phyloP scores from a whole-genome alignment of 2,113 vertebrate genomes.

The Gavia stellata region DNA sequence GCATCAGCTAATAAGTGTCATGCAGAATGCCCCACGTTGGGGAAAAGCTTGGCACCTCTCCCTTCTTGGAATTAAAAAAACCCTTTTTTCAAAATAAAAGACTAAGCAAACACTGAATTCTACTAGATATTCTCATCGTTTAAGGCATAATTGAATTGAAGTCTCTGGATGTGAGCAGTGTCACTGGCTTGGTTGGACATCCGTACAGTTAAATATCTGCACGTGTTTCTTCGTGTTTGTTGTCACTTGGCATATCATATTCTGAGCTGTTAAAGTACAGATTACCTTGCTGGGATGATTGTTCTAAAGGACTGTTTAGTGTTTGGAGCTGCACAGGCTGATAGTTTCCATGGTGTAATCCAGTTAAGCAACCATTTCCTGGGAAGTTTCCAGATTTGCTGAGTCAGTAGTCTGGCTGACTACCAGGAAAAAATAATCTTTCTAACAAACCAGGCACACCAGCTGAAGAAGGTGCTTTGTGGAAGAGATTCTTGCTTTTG shows the following conservation, averaged over 20 bases:
- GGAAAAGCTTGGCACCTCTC: neutral
- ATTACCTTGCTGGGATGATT: constrained; percentile 47
- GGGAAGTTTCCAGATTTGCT: constrained; percentile 69
- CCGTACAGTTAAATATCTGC: neutral
- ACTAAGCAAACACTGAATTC: neutral
- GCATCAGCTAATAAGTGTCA: neutral
- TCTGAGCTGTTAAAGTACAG: constrained; percentile 2
- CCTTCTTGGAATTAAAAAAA: neutral
- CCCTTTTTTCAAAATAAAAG: neutral
- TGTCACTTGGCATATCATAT: neutral
- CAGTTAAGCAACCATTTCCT: constrained; percentile 73
- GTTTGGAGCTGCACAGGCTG: constrained; percentile 49
- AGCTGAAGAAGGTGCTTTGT: neutral
- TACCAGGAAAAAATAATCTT: constrained; percentile 55
- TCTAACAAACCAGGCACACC: constrained; percentile 10
- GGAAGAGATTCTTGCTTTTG: neutral
- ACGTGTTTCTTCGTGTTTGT: neutral
- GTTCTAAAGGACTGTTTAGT: constrained; percentile 44
- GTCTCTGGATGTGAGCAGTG: neutral
- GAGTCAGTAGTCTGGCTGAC: constrained; percentile 64
- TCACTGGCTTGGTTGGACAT: neutral
- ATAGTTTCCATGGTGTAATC: constrained; percentile 76
- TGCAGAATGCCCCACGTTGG: neutral
- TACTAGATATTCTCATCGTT: neutral
- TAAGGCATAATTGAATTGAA: neutral